Conservation (phyloP, 2,888 invertebrate species). For the Caenorhabditis virilis region DNA sequence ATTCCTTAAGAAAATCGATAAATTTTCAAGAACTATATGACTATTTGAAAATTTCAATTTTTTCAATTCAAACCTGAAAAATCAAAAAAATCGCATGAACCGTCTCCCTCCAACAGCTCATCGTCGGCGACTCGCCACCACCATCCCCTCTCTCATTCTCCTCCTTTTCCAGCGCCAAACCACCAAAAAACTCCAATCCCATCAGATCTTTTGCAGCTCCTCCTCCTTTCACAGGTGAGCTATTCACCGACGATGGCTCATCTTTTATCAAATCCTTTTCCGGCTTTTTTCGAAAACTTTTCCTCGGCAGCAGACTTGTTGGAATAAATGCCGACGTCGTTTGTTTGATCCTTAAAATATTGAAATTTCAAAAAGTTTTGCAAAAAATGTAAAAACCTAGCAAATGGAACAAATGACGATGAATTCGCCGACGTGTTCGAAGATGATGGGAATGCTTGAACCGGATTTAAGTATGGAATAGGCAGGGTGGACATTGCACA, state of each 20-base stretch:
- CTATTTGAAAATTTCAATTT: no score
- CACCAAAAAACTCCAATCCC: conserved; percentile 22
- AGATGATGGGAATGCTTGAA: conserved; percentile 31
- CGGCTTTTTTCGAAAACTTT: conserved; percentile 32
- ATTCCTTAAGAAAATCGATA: no score
- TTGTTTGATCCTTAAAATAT: conserved; percentile 22
- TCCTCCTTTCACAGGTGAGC: conserved; percentile 24
- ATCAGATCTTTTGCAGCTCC: conserved; percentile 17
- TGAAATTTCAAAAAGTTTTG: not conserved
- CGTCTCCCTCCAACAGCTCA: conserved; percentile 30
- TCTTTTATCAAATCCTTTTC: conserved; percentile 31
- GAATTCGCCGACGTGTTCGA: conserved; percentile 10
- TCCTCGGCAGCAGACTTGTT: conserved; percentile 32
- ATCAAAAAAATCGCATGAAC: conserved; percentile 31
- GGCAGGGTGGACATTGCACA: conserved; percentile 56
- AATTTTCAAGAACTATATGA: no score
- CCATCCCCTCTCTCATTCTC: conserved; percentile 6
- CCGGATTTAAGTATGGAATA: conserved; percentile 54
- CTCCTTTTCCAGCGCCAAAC: conserved; percentile 4
- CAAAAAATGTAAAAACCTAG: conserved; percentile 17
- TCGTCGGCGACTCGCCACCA: conserved; percentile 7
- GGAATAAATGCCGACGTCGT: conserved; percentile 42
- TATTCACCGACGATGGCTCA: conserved; percentile 12
- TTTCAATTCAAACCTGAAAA: conserved; percentile 8
- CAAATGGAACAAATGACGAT: conserved; percentile 24